These are phyloP conservation scores for Anthoscopus minutus DNA, from an alignment of 2,113 vertebrate species.

Conservation along the genomic window DNA sequence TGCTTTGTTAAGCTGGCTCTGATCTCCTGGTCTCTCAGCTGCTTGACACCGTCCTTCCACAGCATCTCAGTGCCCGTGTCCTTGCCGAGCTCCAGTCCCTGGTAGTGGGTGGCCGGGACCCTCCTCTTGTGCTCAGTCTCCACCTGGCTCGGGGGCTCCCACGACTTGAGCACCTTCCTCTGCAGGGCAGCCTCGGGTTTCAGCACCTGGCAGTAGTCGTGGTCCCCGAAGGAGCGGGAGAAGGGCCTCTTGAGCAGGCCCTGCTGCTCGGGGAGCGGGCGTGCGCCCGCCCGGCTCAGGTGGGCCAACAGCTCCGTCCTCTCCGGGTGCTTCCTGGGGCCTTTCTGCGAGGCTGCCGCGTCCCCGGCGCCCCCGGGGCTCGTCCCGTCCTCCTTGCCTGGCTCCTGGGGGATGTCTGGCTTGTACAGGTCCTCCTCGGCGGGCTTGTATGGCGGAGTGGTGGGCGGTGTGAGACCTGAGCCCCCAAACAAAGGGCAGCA, in stretches of 20 bases:
- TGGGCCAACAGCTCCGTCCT: constrained; percentile 92
- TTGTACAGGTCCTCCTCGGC: constrained; percentile 94
- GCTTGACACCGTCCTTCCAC: constrained; percentile 45
- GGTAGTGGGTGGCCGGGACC: constrained; percentile 36
- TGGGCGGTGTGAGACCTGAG: constrained; percentile 93
- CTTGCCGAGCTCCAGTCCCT: constrained; percentile 69
- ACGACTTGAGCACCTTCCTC: constrained; percentile 76
- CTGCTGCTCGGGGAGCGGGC: constrained; percentile 49
- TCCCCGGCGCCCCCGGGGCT: constrained; percentile 31
- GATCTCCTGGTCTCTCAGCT: constrained; percentile 80
- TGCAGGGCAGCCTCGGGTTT: constrained; percentile 69
- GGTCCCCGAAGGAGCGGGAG: constrained; percentile 86
- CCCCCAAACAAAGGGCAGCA: background rate
- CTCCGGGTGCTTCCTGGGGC: constrained; percentile 83
- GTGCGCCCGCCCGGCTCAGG: constrained; percentile 74
- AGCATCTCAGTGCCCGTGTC: constrained; percentile 39
- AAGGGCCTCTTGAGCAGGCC: constrained; percentile 71
- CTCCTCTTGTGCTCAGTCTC: constrained; percentile 64
- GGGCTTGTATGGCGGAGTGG: constrained; percentile 93
- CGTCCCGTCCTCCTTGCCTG: constrained; percentile 25
- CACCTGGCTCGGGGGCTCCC: constrained; percentile 57
- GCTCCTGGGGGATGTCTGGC: constrained; percentile 78
- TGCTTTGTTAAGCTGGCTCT: constrained; percentile 81
- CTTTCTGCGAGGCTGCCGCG: constrained; percentile 43
- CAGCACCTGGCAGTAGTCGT: constrained; percentile 91